Evolutionary conservation across 1,140 invertebrate species (phyloP).

Genomic region (Drosophila novamexicana): DNA sequence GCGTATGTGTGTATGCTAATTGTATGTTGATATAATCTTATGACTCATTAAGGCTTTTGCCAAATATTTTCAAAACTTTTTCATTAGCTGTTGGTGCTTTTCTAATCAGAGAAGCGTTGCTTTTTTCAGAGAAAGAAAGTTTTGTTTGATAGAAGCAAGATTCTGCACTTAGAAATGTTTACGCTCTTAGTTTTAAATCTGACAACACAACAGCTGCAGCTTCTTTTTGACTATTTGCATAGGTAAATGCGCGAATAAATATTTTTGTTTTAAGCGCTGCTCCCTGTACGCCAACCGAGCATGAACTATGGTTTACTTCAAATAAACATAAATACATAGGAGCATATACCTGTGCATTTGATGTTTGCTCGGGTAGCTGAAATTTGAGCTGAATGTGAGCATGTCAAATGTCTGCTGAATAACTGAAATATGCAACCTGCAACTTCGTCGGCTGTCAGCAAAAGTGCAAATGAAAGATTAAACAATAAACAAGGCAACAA

Average conservation of each 20-base stretch:
- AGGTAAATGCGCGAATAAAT: neutral
- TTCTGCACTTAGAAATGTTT: too few species aligned
- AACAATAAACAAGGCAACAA: slow-evolving; percentile 67
- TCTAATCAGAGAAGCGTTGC: too few species aligned
- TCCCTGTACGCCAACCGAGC: neutral
- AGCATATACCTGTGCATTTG: neutral
- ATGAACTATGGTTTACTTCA: neutral
- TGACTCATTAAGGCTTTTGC: neutral
- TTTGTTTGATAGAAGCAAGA: too few species aligned
- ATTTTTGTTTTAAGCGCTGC: neutral
- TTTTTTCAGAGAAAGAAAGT: too few species aligned
- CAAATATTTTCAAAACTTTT: too few species aligned
- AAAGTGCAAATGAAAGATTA: slow-evolving; percentile 69
- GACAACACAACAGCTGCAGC: too few species aligned
- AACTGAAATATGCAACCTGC: slow-evolving; percentile 37
- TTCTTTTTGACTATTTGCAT: neutral
- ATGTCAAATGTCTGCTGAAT: slow-evolving; percentile 39
- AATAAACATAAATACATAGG: neutral
- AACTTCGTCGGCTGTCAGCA: slow-evolving; percentile 29
- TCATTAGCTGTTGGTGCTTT: too few species aligned
- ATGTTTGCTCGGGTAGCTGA: slow-evolving; percentile 39
- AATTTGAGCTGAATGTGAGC: slow-evolving; percentile 56
- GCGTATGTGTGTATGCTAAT: neutral
- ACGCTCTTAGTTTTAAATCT: too few species aligned
- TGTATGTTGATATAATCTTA: neutral